phyloP scores from a whole-genome alignment of 1,140 invertebrate species.

The Bombyx mandarina region DNA sequence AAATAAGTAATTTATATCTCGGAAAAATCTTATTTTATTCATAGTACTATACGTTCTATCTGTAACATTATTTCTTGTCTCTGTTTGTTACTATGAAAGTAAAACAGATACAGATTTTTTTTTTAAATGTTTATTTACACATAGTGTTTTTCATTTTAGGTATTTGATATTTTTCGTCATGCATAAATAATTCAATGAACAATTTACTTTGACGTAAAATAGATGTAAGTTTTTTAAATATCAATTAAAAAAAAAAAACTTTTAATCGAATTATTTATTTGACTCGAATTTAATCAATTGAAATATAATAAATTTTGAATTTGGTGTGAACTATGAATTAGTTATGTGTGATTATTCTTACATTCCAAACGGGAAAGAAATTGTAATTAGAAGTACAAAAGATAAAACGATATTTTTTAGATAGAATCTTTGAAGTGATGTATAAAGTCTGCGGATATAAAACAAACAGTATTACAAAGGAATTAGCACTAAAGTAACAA shows the following conservation, averaged over 20 bases:
- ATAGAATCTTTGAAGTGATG: too few relatives aligned
- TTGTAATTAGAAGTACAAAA: slow-evolving; percentile 66
- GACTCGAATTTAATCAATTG: slow-evolving; percentile 37
- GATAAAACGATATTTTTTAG: slow-evolving; percentile 16
- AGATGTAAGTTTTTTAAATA: slow-evolving; percentile 3
- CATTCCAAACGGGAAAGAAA: slow-evolving; percentile 56
- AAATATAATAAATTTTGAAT: slow-evolving; percentile 36
- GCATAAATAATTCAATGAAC: slow-evolving; percentile 29
- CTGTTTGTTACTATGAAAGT: too few relatives aligned
- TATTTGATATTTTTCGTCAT: neutral
- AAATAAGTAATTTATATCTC: slow-evolving; percentile 17
- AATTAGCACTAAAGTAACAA: slow-evolving; percentile 34
- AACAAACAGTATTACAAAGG: slow-evolving; percentile 49
- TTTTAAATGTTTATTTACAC: slow-evolving; percentile 5
- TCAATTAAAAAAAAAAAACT: neutral
- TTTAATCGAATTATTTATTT: slow-evolving; percentile 54
- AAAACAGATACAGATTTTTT: too few relatives aligned
- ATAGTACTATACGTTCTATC: neutral
- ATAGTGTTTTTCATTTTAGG: slow-evolving; percentile 3
- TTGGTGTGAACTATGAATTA: slow-evolving; percentile 28
- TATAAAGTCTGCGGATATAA: too few relatives aligned
- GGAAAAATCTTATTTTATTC: slow-evolving; percentile 1
- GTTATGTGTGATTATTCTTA: slow-evolving; percentile 49
- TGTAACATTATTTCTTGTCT: too few relatives aligned
- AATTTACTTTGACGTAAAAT: slow-evolving; percentile 27